Percentiles rank a stretch among this genome's conserved stretches.
Conservation (phyloP, 2,888 invertebrate genomes). For the Lamellibrachia columna region DNA sequence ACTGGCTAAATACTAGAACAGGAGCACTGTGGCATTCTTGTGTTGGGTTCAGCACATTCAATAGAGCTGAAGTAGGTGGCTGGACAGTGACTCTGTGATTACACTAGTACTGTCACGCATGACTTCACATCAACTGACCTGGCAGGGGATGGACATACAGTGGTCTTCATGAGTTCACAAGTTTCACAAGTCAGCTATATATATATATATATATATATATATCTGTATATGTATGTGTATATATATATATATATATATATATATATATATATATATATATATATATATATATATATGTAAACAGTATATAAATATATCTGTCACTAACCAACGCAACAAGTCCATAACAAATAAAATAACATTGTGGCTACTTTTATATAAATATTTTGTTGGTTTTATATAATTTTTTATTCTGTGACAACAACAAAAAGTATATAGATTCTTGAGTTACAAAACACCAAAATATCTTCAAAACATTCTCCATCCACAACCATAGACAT, state of each 20-base stretch:
- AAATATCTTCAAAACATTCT: no score
- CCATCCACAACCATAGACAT: no score
- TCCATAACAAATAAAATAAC: no score
- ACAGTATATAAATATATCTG: no score
- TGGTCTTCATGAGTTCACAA: not conserved
- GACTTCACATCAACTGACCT: not conserved
- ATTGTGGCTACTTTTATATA: no score
- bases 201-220: not conserved
- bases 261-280: not conserved
- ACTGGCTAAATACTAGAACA: not conserved
- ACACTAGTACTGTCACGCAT: slow-evolving; percentile 7
- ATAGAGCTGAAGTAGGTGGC: no score
- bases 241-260: not conserved
- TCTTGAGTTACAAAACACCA: no score
- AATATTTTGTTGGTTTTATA: no score
- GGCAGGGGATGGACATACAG: not conserved
- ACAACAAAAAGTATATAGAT: no score
- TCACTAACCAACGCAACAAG: no score
- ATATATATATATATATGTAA: not conserved
- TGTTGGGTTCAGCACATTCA: not conserved
- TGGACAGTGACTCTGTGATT: not conserved
- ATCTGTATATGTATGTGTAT: not conserved
- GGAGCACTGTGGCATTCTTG: not conserved
- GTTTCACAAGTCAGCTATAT: not conserved
- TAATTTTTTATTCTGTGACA: no score